Base-by-base conservation (phyloP, 2,113 vertebrate genomes). In the Percina caprodes region DNA sequence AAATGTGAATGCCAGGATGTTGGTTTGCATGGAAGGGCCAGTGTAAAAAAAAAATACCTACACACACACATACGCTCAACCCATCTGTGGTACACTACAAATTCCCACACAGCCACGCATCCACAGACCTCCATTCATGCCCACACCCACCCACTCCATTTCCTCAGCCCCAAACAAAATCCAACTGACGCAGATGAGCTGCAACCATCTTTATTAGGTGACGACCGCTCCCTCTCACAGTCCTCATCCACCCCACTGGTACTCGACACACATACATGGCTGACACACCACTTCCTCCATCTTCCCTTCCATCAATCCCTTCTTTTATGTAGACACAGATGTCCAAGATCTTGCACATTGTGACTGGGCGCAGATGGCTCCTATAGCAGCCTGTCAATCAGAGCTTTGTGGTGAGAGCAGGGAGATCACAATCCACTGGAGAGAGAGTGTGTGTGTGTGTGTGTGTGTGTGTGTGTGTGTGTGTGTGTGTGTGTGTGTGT, bases 331-430 rank as follows among this genome's bases (percentile, higher is more conserved):
- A 85, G 88, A 91, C 92, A 85, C 92, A 93, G 90, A 93, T 92
- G 93, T 93, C 91, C 82, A 76, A 77, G 88, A 84, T 90, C 91
- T 89, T 91, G 81, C 87, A 87, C 88, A 81, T 35, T 78, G 77
- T 54, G 88, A 91, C 86, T 80, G 78, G 84, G 83, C 85, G 77
- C 93, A 92, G 92, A 92, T 93, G 91, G 90, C 90, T 91, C 79
- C 89, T 90, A 92, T 90, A 92, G 83, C 89, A 77, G 89, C 81
- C 86, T 86, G 86, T 93, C 93, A 93, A 86, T 92, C 93, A 91
- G 74, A 72, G 74, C 87, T 73, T 52, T 85, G 69, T 52, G 67
- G 69, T 58, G 76, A 86, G 83, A 79, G 82, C 83, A 76, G 45
- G 33, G 68, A 79, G 82, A 83, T 82, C 82, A 60, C 82, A 84